phyloP scores from a whole-genome alignment of 2,113 vertebrate species.

The Nothobranchius furzeri region DNA sequence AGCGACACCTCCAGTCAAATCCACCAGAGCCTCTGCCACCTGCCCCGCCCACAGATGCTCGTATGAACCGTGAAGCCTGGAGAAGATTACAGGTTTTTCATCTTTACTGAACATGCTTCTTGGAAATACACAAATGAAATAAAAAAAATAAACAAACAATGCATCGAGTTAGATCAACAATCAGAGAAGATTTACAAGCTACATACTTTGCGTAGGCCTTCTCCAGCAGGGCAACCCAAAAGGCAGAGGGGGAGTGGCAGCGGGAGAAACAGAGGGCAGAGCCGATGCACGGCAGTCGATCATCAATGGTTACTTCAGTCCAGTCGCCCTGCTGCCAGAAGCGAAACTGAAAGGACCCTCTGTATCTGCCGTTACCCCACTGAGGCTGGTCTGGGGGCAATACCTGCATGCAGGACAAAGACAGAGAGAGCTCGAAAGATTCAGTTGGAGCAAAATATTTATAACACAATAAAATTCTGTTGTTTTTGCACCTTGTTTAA shows the following conservation, averaged over 20 bases:
- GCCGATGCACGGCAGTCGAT: constrained; percentile 90
- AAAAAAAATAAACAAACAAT: background rate
- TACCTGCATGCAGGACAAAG: constrained; percentile 76
- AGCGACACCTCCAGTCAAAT: constrained; percentile 89
- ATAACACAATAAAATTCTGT: background rate
- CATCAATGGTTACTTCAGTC: constrained; percentile 89
- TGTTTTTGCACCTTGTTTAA: constrained; percentile 83
- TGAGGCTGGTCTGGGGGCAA: constrained; percentile 86
- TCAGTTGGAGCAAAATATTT: background rate
- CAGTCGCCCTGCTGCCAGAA: constrained; percentile 92
- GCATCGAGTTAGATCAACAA: too few species aligned
- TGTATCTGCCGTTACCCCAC: constrained; percentile 85
- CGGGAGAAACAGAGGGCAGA: constrained; percentile 91
- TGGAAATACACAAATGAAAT: background rate
- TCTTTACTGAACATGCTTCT: background rate
- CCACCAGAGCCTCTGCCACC: constrained; percentile 92
- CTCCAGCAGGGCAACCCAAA: constrained; percentile 94
- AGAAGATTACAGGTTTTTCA: constrained; percentile 5
- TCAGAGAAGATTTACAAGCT: background rate
- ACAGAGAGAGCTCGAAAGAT: background rate
- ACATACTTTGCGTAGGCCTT: constrained; percentile 98
- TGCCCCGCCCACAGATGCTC: constrained; percentile 95
- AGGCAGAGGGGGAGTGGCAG: constrained; percentile 86
- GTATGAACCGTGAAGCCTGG: constrained; percentile 89
- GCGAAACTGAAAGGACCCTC: constrained; percentile 84